A percentile compares a stretch with the other conserved stretches of the same genome.
phyloP scores from a whole-genome alignment of 1,140 invertebrate genomes.

The Tetramorium alpestre region DNA sequence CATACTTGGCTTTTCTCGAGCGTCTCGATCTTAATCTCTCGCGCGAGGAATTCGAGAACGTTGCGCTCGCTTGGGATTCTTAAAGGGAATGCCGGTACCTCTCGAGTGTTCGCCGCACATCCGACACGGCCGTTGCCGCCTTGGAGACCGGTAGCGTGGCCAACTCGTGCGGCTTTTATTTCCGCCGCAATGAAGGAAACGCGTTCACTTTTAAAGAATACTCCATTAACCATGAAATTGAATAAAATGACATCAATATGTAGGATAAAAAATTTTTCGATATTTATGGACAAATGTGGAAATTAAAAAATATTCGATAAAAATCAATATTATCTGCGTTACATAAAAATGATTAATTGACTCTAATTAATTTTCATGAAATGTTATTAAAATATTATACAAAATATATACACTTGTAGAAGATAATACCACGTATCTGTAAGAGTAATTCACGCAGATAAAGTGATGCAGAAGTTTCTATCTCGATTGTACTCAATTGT shows the following conservation, averaged over 20 bases:
- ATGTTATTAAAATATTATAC: not conserved
- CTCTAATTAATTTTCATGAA: not conserved
- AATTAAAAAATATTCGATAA: not conserved
- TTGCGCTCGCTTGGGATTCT: conserved; percentile 53
- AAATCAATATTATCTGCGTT: not conserved
- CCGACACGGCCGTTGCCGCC: conserved; percentile 51
- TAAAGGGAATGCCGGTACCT: conserved; percentile 51
- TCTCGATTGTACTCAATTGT: not conserved
- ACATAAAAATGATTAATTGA: not conserved
- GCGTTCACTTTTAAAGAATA: not conserved
- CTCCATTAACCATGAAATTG: conserved; percentile 5
- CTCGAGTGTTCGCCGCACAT: conserved; percentile 54
- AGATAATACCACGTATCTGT: not conserved
- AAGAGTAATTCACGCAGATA: not conserved
- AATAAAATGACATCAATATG: not conserved
- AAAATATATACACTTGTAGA: not conserved
- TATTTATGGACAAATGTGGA: too few relatives aligned
- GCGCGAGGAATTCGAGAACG: conserved; percentile 76
- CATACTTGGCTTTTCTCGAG: conserved; percentile 66
- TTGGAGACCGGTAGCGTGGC: conserved; percentile 64
- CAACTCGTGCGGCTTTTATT: conserved; percentile 42
- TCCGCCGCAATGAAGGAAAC: conserved; percentile 25
- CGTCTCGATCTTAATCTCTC: conserved; percentile 76
- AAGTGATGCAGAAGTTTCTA: not conserved
- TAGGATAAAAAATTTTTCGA: not conserved